Evolutionary conservation across 2,797 vertebrate genomes (phyloP).

Genomic region (Podargus strigoides): DNA sequence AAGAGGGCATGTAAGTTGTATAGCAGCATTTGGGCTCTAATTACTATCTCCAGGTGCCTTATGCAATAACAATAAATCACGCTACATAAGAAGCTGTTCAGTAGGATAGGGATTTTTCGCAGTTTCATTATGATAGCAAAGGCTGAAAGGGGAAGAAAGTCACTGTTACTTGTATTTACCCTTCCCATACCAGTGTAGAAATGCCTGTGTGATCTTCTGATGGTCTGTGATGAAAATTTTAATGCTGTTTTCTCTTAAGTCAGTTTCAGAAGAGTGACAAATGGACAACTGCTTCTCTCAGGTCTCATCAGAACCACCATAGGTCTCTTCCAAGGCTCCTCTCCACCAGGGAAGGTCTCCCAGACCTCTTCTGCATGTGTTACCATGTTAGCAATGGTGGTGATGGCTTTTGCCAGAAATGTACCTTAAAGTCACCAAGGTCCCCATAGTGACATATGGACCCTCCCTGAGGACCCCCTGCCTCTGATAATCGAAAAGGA

Average conservation of each 20-base stretch:
- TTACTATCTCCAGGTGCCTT: not conserved
- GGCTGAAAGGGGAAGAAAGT: not conserved
- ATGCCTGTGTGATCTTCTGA: not conserved
- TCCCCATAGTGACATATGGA: not conserved
- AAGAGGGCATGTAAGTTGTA: not conserved
- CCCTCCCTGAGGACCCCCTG: not conserved
- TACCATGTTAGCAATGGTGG: accelerated
- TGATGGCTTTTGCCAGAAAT: not conserved
- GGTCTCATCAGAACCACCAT: not conserved
- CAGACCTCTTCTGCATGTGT: not conserved
- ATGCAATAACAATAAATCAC: not conserved
- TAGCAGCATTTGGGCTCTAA: not conserved
- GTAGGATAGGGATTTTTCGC: not conserved
- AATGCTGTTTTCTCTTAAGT: not conserved
- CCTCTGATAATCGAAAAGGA: not conserved
- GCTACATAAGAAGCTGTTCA: not conserved
- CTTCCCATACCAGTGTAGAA: not conserved
- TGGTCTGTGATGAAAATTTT: not conserved
- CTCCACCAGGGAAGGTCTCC: not conserved
- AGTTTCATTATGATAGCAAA: not conserved
- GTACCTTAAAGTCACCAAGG: not conserved
- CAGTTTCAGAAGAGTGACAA: not conserved
- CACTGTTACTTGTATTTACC: not conserved
- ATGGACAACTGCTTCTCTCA: not conserved
- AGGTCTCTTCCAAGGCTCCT: not conserved